Base-by-base conservation (phyloP, 2,888 invertebrate species). In the Phyllotreta striolata region DNA sequence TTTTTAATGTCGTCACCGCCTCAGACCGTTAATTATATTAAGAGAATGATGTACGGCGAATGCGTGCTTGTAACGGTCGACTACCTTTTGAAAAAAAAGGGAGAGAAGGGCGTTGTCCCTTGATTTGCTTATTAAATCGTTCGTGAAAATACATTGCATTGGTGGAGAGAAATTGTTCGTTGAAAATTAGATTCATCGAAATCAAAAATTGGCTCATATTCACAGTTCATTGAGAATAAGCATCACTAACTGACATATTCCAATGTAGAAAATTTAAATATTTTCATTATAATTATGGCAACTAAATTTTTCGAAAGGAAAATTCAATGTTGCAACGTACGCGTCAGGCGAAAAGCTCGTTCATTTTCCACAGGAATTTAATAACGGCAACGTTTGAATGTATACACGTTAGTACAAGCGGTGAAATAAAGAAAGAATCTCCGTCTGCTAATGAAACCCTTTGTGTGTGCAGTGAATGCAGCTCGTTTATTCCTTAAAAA, bases 81-180 rank as follows among this genome's bases (percentile, higher is more conserved):
- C 62, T 64, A 66, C 62, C 64, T 58, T 51, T 24, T 4, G 24
- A 24, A 35, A 47, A 61, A 62, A 69, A 70, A 47, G 52, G 66
- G 67, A 61, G 67, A 70, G 4, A 46, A 57, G 71, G 70, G 70
- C 71, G 70, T 67, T 67, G 66, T 64, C 66, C 67, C 64, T 61
- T 66, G 68, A 71, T 69, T 73, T 69, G 61, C 62, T 70, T 71
- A 72, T 73, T 71, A 69, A 70, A 70, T 71, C 68, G 66, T 67
- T 69, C 67, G 67, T 69, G 67, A 69, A 72, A 70, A 70, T 57
- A 55, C 51, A 59, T 43, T 35, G 24, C 24, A 24, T 24, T 24
- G 24, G 24, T 1, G 24, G 4, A 24, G 24, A 4, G 24, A 24
- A 24, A 24, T 24, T 24, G 24, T 24, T 24, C 24, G 24, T 24